These are phyloP conservation scores for Harpalus rufipes DNA, from an alignment of 2,888 invertebrate species.

Conservation along the genomic window DNA sequence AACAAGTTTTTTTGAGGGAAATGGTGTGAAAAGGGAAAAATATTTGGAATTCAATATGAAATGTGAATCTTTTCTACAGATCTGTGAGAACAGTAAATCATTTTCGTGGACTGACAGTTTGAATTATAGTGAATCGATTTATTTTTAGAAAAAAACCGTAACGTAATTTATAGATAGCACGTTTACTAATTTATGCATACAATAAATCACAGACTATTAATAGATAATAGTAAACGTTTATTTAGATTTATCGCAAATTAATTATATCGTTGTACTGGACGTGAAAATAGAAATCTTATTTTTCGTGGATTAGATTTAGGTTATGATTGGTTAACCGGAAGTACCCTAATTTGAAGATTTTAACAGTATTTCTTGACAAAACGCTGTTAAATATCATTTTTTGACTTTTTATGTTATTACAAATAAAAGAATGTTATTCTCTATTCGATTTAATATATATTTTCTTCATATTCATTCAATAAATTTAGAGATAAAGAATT, in stretches of 20 bases:
- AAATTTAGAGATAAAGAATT: too few species aligned
- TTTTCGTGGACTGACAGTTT: conserved; percentile 13
- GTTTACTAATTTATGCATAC: not conserved
- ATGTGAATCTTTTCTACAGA: not conserved
- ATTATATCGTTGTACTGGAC: too few species aligned
- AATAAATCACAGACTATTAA: not conserved
- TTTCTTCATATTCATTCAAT: too few species aligned
- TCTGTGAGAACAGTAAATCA: conserved; percentile 15
- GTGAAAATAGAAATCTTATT: too few species aligned
- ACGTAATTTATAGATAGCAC: not conserved
- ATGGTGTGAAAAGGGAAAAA: not conserved
- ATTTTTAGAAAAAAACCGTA: not conserved
- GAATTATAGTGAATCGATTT: conserved; percentile 1
- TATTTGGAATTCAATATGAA: conserved; percentile 21
- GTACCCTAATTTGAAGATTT: too few species aligned
- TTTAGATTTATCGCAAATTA: not conserved
- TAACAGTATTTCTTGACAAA: too few species aligned
- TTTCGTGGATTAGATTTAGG: too few species aligned
- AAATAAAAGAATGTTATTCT: too few species aligned
- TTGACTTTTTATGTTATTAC: too few species aligned
- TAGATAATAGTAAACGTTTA: not conserved
- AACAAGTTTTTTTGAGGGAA: not conserved
- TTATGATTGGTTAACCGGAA: too few species aligned
- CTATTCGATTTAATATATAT: too few species aligned
- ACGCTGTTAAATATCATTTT: too few species aligned